These are phyloP conservation scores for Eristalis pertinax DNA, from an alignment of 2,888 invertebrate species.

Conservation along the genomic window DNA sequence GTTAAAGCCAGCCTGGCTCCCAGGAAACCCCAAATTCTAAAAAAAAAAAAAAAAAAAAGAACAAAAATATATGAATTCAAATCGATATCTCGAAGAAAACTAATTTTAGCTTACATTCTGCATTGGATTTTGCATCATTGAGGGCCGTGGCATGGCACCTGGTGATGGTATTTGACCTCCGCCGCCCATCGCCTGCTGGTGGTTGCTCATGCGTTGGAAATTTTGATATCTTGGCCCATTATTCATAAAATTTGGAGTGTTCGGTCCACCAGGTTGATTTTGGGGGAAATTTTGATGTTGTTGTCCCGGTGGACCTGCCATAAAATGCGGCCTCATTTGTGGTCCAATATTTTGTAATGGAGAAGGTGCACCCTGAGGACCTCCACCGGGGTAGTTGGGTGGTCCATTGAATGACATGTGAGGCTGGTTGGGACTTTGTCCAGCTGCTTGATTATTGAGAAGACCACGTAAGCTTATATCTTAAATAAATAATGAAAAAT, in stretches of 20 bases:
- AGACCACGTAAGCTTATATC: conserved; percentile 81
- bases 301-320: conserved; percentile 80
- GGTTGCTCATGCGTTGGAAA: conserved; percentile 82
- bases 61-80: not conserved
- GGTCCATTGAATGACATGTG: conserved; percentile 80
- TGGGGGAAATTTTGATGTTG: conserved; percentile 80
- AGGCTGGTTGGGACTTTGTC: conserved; percentile 79
- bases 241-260: conserved; percentile 81
- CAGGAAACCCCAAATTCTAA: conserved; percentile 81
- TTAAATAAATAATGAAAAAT: conserved; percentile 73
- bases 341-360: conserved; percentile 80
- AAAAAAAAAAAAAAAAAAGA: not conserved
- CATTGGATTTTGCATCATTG: conserved; percentile 81
- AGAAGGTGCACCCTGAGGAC: conserved; percentile 80
- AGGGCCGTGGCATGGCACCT: conserved; percentile 78
- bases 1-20: conserved; percentile 82
- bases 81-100: conserved; percentile 3
- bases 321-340: conserved; percentile 81
- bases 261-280: conserved; percentile 80
- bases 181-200: conserved; percentile 83
- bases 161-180: conserved; percentile 79
- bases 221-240: conserved; percentile 80
- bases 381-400: conserved; percentile 79
- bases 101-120: conserved; percentile 80
- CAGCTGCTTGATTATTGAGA: conserved; percentile 81